phyloP scores from a whole-genome alignment of 2,113 vertebrate species.

The Dicentrarchus labrax region DNA sequence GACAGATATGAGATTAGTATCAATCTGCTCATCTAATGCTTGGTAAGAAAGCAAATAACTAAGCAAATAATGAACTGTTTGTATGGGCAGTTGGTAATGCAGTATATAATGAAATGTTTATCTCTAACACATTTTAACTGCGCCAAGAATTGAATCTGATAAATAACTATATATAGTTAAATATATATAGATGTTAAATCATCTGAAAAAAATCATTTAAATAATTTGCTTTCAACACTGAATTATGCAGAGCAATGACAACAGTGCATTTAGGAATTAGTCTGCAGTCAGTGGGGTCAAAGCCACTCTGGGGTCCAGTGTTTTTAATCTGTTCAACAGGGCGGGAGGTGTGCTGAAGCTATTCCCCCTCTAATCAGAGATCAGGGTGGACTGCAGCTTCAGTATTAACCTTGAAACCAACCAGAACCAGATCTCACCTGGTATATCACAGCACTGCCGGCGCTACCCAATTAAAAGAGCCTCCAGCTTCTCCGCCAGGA shows the following conservation, averaged over 20 bases:
- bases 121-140: not conserved
- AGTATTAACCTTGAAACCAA: conserved; percentile 48
- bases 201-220: not conserved
- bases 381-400: conserved; percentile 8
- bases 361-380: conserved; percentile 40
- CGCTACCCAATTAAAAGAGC: conserved; percentile 48
- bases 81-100: not conserved
- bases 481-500: conserved; percentile 21
- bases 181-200: too few relatives aligned
- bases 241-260: not conserved
- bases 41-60: not conserved
- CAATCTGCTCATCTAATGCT: not conserved
- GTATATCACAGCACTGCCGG: conserved; percentile 36
- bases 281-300: conserved; percentile 1
- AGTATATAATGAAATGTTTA: not conserved
- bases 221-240: not conserved
- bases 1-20: not conserved
- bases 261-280: not conserved
- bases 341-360: conserved; percentile 31
- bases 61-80: too few relatives aligned
- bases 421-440: conserved; percentile 20
- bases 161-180: too few relatives aligned
- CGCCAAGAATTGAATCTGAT: not conserved
- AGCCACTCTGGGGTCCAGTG: not conserved
- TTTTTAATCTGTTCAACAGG: conserved; percentile 38